These are phyloP conservation scores for Casuarius casuarius DNA, from an alignment of 2,113 vertebrate species.

Conservation along the genomic window DNA sequence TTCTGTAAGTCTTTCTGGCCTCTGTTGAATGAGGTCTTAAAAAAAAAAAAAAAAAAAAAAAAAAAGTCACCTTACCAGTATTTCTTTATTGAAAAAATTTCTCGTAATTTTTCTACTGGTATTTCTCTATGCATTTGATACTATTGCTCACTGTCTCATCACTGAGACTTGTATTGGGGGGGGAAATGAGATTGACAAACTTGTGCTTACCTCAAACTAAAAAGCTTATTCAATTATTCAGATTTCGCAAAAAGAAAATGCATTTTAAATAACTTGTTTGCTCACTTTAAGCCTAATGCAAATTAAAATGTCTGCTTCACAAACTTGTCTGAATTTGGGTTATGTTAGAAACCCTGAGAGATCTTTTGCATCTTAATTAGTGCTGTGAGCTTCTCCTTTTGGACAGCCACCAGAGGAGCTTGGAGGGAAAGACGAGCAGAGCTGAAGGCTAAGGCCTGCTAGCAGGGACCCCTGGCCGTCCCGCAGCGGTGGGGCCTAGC, in stretches of 20 bases:
- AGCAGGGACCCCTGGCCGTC: not conserved
- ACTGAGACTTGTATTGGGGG: not conserved
- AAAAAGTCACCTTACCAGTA: no score
- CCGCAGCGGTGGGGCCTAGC: no score
- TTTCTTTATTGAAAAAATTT: not conserved
- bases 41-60: not conserved
- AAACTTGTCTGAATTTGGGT: not conserved
- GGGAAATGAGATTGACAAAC: not conserved
- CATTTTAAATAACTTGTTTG: not conserved
- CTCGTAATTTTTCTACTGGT: no score
- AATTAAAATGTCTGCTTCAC: not conserved
- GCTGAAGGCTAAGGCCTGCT: not conserved
- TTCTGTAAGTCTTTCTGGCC: not conserved
- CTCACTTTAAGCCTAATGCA: not conserved
- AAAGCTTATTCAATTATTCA: not conserved
- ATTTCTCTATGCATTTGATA: not conserved
- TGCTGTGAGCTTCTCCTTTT: not conserved
- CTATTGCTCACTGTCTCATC: not conserved
- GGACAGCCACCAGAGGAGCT: not conserved
- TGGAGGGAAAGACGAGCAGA: not conserved
- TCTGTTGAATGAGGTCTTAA: not conserved
- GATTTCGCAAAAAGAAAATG: not conserved
- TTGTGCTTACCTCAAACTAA: not conserved
- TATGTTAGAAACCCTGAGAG: not conserved
- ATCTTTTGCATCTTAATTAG: not conserved